Percentiles rank a stretch among this genome's conserved stretches.
These are phyloP conservation scores for Leucoraja erinaceus DNA, from an alignment of 2,113 vertebrate genomes.

Conservation along the genomic window DNA sequence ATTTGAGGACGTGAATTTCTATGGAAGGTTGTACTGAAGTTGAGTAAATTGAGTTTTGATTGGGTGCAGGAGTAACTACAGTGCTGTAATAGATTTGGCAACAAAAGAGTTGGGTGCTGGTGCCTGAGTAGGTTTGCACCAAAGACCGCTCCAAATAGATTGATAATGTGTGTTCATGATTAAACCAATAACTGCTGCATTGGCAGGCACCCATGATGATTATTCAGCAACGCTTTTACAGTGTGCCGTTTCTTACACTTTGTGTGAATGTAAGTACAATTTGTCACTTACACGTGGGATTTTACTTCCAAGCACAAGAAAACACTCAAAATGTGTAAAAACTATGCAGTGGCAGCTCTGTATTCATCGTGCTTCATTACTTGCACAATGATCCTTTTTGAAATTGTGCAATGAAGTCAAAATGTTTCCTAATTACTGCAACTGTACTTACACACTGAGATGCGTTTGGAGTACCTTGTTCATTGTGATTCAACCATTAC, in stretches of 20 bases:
- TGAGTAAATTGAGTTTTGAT: too few species aligned
- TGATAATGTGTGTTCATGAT: background rate
- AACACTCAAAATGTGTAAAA: constrained; percentile 7
- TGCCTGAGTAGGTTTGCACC: too few species aligned
- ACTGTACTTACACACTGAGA: background rate
- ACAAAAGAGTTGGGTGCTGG: too few species aligned
- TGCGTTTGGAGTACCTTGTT: background rate
- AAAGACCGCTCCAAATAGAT: too few species aligned
- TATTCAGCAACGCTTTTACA: background rate
- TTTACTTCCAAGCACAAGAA: background rate
- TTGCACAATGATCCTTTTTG: background rate
- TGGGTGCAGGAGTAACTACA: too few species aligned
- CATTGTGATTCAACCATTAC: background rate
- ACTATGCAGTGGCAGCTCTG: background rate
- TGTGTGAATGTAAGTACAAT: background rate
- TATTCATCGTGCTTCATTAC: background rate
- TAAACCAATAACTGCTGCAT: background rate
- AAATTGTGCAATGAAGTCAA: background rate
- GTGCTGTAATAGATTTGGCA: too few species aligned
- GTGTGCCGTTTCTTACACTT: background rate
- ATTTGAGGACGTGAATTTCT: too few species aligned
- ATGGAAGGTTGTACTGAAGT: too few species aligned
- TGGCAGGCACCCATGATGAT: background rate
- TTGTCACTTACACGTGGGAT: background rate
- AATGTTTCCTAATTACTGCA: background rate